phyloP scores from a whole-genome alignment of 2,113 vertebrate species.

The Anarhynchus alexandrinus region DNA sequence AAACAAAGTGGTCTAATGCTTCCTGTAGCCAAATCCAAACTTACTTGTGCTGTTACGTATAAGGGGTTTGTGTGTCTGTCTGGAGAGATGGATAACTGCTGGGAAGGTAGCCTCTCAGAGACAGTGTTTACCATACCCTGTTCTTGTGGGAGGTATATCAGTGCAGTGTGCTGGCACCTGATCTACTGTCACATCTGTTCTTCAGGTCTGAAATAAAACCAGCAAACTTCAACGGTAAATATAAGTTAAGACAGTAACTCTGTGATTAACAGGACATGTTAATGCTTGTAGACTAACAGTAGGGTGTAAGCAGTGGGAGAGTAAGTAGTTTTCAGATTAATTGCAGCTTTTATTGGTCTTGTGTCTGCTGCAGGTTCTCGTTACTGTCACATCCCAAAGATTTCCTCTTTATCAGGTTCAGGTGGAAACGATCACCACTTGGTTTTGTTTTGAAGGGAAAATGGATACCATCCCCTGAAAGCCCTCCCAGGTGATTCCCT shows the following conservation, averaged over 20 bases:
- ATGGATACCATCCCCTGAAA: neutral
- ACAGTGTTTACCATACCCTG: rapidly evolving
- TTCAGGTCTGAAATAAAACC: neutral
- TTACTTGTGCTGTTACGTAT: neutral
- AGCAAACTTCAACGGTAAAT: neutral
- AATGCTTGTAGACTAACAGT: neutral
- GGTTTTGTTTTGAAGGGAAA: neutral
- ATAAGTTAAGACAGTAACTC: neutral
- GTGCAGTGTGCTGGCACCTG: neutral
- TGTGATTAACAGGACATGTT: neutral
- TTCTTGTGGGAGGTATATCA: neutral
- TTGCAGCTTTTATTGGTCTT: neutral
- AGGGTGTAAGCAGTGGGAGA: neutral
- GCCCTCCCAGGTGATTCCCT: neutral
- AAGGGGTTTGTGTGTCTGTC: rapidly evolving
- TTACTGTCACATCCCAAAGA: neutral
- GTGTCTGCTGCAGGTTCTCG: neutral
- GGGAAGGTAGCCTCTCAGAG: rapidly evolving
- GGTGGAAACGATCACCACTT: neutral
- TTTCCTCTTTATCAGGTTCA: neutral
- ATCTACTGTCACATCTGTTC: neutral
- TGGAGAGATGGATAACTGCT: neutral
- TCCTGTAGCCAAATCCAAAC: neutral
- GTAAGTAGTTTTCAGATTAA: neutral
- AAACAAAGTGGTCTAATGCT: neutral